Conservation (phyloP, 1,140 invertebrate species). For the Zaprionus africanus region DNA sequence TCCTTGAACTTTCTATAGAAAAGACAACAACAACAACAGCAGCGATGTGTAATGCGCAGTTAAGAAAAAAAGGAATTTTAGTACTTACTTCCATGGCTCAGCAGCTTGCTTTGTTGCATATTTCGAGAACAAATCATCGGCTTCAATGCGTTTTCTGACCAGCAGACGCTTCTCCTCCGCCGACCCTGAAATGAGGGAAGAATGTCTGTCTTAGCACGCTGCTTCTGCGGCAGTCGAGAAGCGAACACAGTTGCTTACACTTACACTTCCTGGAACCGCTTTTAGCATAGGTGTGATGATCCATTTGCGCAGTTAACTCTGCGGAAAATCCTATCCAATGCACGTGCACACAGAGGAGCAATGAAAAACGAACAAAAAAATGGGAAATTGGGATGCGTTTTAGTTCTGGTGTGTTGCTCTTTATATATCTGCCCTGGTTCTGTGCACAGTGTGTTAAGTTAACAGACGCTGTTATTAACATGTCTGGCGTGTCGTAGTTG, state of each 20-base stretch:
- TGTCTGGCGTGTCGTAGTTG: conserved; percentile 4
- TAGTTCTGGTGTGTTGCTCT: conserved; percentile 12
- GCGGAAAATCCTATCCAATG: conserved; percentile 29
- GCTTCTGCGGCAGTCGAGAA: not conserved
- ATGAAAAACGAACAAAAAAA: conserved; percentile 38
- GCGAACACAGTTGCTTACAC: conserved; percentile 25
- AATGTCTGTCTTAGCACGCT: not conserved
- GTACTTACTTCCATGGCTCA: conserved; percentile 72
- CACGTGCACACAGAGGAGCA: conserved; percentile 41
- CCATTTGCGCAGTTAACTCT: conserved; percentile 52
- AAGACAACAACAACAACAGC: not conserved
- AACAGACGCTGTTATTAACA: conserved; percentile 21
- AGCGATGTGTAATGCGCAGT: not conserved
- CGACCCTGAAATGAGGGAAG: conserved; percentile 51
- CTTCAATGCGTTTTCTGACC: conserved; percentile 58
- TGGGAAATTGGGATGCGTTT: conserved; percentile 38
- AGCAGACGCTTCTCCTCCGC: conserved; percentile 57
- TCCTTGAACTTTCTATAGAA: conserved; percentile 62
- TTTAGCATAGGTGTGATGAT: conserved; percentile 80
- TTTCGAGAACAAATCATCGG: conserved; percentile 65
- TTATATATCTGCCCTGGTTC: conserved; percentile 32
- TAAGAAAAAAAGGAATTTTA: not conserved
- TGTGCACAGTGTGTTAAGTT: conserved; percentile 24
- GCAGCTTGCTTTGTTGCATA: conserved; percentile 56
- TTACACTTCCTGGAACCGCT: conserved; percentile 73